phyloP scores from a whole-genome alignment of 2,113 vertebrate species.

The Eurypyga helias region DNA sequence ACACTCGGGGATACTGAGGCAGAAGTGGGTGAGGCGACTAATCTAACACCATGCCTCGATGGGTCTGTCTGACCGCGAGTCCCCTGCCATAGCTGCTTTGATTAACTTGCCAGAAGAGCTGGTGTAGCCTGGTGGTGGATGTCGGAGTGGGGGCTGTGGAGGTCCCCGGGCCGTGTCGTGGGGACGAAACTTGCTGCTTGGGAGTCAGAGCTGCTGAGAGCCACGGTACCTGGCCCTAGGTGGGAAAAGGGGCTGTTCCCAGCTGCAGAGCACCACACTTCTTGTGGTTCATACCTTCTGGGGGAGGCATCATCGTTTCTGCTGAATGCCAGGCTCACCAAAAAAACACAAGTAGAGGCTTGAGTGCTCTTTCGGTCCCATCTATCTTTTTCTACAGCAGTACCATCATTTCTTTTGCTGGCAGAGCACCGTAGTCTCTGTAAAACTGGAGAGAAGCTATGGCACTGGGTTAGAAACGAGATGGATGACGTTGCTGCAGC shows the following conservation, averaged over 20 bases:
- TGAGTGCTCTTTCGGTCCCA: neutral
- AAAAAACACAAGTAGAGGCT: neutral
- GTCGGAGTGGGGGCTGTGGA: neutral
- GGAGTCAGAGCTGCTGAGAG: neutral
- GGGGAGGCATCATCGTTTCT: accelerated
- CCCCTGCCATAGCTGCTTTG: neutral
- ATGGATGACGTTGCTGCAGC: neutral
- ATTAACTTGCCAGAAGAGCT: neutral
- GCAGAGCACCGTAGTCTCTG: neutral
- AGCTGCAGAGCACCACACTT: neutral
- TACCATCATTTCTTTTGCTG: neutral
- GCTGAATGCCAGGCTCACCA: neutral
- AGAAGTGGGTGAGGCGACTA: neutral
- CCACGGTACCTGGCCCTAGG: neutral
- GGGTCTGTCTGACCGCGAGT: neutral
- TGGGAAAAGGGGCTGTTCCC: neutral
- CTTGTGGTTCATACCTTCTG: accelerated
- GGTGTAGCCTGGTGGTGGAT: neutral
- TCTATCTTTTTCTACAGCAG: neutral
- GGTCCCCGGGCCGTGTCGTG: accelerated
- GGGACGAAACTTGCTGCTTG: neutral
- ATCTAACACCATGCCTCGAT: neutral
- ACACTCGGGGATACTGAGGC: slow-evolving; percentile 5
- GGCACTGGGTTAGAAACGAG: neutral
- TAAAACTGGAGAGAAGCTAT: neutral